Evolutionary conservation across 2,888 invertebrate species (phyloP).

Genomic region (Pantelozetes paolii): DNA sequence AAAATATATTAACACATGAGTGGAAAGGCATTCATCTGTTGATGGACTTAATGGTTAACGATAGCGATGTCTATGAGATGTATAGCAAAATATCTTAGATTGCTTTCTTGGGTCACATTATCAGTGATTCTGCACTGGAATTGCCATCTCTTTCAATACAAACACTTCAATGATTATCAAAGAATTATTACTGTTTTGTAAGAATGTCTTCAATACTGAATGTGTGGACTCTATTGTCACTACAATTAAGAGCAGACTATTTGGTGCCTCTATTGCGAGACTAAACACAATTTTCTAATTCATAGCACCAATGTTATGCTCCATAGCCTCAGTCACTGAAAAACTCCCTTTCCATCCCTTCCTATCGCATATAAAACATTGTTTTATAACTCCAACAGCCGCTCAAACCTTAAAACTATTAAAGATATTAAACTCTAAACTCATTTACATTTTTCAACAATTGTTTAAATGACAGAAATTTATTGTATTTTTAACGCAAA

Average conservation of each 20-base stretch:
- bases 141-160: background rate
- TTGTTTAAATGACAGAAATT: too few species aligned
- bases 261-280: too few species aligned
- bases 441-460: too few species aligned
- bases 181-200: background rate
- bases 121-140: background rate
- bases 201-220: background rate
- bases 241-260: background rate
- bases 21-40: background rate
- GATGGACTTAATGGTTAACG: slow-evolving; percentile 12
- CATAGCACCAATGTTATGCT: too few species aligned
- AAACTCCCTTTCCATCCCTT: too few species aligned
- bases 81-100: slow-evolving; percentile 8
- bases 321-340: too few species aligned
- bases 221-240: background rate
- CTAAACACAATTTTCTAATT: too few species aligned
- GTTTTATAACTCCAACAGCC: too few species aligned
- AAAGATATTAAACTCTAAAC: too few species aligned
- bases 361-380: too few species aligned
- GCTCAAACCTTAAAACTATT: too few species aligned
- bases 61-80: background rate
- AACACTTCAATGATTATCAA: background rate
- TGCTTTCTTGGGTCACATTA: slow-evolving; percentile 18
- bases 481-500: too few species aligned
- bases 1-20: slow-evolving; percentile 7